Conservation (phyloP, 2,888 invertebrate genomes). For the Lasioglossum lativentre region DNA sequence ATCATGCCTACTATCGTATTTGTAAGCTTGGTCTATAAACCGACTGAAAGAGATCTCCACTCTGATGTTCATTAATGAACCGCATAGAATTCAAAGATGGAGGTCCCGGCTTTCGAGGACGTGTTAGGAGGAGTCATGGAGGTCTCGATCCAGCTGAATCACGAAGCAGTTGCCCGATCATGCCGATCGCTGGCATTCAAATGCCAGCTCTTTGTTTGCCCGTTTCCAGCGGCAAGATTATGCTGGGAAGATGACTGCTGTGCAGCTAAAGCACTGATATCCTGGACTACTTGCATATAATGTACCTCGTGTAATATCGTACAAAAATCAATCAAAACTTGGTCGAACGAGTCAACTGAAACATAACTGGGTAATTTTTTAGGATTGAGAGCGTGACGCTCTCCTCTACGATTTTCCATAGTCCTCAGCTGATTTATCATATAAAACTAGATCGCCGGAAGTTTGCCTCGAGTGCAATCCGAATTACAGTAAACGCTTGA, state of each 20-base stretch:
- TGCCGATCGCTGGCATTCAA: conserved; percentile 77
- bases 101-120: conserved; percentile 29
- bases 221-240: conserved; percentile 63
- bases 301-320: neutral
- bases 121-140: conserved; percentile 3
- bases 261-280: conserved; percentile 45
- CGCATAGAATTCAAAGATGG: conserved; percentile 12
- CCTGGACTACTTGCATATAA: conserved; percentile 7
- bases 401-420: neutral
- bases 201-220: conserved; percentile 79
- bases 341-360: too few relatives aligned
- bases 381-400: too few relatives aligned
- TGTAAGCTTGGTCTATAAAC: neutral
- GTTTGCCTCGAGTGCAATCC: too few relatives aligned
- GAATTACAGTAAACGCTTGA: too few relatives aligned
- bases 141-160: conserved; percentile 59
- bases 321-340: neutral
- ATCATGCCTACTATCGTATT: neutral
- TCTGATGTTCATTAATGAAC: conserved; percentile 21
- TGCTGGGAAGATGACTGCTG: conserved; percentile 52
- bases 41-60: neutral
- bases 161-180: conserved; percentile 61
- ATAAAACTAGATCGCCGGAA: neutral
- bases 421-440: neutral
- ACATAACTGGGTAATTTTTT: too few relatives aligned